phyloP scores from a whole-genome alignment of 1,140 invertebrate genomes.

The Sitobion miscanthi region DNA sequence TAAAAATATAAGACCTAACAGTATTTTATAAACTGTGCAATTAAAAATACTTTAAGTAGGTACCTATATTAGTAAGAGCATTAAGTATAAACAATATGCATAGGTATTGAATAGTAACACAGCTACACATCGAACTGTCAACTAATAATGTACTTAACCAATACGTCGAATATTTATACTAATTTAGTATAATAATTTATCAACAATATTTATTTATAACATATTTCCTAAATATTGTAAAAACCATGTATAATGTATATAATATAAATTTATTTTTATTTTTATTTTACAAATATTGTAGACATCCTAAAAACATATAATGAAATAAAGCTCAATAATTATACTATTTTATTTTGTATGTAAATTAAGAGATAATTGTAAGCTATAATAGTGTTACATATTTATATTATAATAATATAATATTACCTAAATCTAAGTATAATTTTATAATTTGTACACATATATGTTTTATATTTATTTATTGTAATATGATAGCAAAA shows the following conservation, averaged over 20 bases:
- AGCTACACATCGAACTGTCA: not conserved
- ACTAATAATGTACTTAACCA: not conserved
- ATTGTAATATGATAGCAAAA: not conserved
- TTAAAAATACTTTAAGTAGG: not conserved
- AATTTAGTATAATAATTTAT: not conserved
- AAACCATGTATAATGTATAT: not conserved
- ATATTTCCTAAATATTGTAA: slow-evolving; percentile 23
- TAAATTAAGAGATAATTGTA: not conserved
- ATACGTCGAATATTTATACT: not conserved
- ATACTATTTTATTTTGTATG: slow-evolving; percentile 8
- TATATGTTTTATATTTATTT: slow-evolving; percentile 25
- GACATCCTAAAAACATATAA: not conserved
- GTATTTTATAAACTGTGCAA: not conserved
- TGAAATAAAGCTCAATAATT: slow-evolving; percentile 20
- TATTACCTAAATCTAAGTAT: not conserved
- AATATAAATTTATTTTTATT: not conserved
- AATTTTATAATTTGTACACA: slow-evolving; percentile 16
- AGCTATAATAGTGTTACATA: not conserved
- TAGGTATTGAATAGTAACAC: not conserved
- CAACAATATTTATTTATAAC: slow-evolving; percentile 4
- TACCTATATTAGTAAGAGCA: not conserved
- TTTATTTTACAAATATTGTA: slow-evolving; percentile 28
- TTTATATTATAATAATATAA: not conserved
- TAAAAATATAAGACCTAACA: not conserved
- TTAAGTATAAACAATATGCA: not conserved